phyloP scores from a whole-genome alignment of 2,113 vertebrate species.

The Rhinoptilus africanus region DNA sequence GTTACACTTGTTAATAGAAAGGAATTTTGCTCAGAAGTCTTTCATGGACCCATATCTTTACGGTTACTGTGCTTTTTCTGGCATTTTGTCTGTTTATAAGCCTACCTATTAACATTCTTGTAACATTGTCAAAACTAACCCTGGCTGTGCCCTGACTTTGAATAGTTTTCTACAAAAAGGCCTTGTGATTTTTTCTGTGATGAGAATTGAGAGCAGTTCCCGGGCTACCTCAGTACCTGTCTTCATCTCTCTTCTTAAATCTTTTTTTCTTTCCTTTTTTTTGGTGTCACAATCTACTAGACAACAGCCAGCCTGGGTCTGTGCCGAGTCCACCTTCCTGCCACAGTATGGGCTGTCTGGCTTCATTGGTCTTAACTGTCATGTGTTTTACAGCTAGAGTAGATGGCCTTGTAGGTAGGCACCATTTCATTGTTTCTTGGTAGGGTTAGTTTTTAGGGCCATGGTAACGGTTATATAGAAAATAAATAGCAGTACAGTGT shows the following conservation, averaged over 20 bases:
- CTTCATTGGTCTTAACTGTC: background rate
- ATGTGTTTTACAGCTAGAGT: background rate
- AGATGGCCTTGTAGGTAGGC: background rate
- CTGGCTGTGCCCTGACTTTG: accelerated
- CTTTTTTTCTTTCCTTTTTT: background rate
- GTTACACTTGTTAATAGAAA: background rate
- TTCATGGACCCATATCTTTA: background rate
- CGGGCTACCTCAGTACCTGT: background rate
- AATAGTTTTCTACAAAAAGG: background rate
- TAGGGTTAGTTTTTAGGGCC: background rate
- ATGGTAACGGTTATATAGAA: background rate
- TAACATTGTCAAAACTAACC: background rate
- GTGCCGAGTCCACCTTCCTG: background rate
- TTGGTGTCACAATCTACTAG: background rate
- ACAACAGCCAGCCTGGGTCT: background rate
- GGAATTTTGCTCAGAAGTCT: background rate
- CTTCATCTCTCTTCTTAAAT: background rate
- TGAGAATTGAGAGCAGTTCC: background rate
- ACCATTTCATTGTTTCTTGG: background rate
- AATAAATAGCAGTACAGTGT: background rate
- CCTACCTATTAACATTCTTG: background rate
- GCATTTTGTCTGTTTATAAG: background rate
- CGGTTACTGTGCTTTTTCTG: background rate
- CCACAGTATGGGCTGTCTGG: background rate
- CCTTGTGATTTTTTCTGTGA: background rate